Percentiles rank a stretch among this genome's conserved stretches.
Evolutionary conservation across 2,113 vertebrate species (phyloP).

Genomic region (Actinemys pallida): DNA sequence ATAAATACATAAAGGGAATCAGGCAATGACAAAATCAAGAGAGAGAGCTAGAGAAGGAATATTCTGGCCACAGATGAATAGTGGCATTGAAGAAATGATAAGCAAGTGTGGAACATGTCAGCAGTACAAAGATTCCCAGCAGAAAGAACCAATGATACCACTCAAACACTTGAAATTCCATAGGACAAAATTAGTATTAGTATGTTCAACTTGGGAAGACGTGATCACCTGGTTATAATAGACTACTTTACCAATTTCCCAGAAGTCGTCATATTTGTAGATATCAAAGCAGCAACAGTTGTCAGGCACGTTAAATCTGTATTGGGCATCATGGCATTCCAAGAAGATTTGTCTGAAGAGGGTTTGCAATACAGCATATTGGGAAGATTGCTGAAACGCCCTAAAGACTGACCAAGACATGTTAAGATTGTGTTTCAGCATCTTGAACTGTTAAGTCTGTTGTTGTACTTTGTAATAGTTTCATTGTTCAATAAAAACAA

Average conservation of each 20-base stretch:
- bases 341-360: background rate
- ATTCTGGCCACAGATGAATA: background rate
- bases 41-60: background rate
- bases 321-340: background rate
- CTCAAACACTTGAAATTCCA: background rate
- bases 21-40: background rate
- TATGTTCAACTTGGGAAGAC: background rate
- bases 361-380: too few relatives aligned
- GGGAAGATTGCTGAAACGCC: too few relatives aligned
- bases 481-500: too few relatives aligned
- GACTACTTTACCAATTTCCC: background rate
- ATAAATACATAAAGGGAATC: background rate
- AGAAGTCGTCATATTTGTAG: too few relatives aligned
- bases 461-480: too few relatives aligned
- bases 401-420: too few relatives aligned
- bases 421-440: too few relatives aligned
- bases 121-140: background rate
- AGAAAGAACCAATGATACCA: background rate
- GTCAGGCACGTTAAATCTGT: background rate
- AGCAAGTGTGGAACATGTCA: background rate
- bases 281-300: background rate
- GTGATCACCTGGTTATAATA: background rate
- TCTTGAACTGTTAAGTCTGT: too few relatives aligned
- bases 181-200: background rate
- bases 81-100: background rate